Evolutionary conservation across 2,113 vertebrate species (phyloP).

Genomic region (Forbesichthys agassizii): DNA sequence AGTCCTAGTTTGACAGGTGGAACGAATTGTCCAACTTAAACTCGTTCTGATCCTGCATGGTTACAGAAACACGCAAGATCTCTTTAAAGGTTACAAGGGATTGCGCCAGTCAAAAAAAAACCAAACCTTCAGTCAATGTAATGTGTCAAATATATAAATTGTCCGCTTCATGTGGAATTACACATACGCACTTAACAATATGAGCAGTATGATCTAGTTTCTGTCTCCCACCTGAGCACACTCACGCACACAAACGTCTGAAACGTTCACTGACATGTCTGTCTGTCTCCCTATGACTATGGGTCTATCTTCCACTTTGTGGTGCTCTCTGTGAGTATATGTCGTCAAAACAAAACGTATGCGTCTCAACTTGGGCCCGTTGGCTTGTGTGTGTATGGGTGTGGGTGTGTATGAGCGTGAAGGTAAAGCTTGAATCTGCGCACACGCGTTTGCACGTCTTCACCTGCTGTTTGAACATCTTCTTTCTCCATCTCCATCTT

Average conservation of each 20-base stretch:
- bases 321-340: conserved; percentile 71
- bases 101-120: no score
- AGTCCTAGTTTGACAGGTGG: no score
- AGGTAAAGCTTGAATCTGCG: conserved; percentile 16
- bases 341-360: conserved; percentile 44
- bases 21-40: no score
- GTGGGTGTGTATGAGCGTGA: conserved; percentile 23
- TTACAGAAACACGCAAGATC: no score
- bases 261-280: conserved; percentile 67
- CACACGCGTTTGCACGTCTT: conserved; percentile 23
- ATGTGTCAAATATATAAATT: no score
- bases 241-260: conserved; percentile 45
- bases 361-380: conserved; percentile 38
- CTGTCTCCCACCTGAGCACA: background rate
- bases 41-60: no score
- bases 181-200: background rate
- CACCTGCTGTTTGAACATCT: conserved; percentile 2
- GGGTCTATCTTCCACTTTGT: conserved; percentile 70
- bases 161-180: no score
- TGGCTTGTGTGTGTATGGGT: conserved; percentile 19
- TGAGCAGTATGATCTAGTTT: background rate
- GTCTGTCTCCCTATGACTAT: conserved; percentile 71
- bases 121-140: no score
- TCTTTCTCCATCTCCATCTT: conserved; percentile 48
- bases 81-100: no score